Percentiles rank a stretch among this genome's conserved stretches.
Evolutionary conservation across 2,888 invertebrate genomes (phyloP).

Genomic region (Papilio demoleus): DNA sequence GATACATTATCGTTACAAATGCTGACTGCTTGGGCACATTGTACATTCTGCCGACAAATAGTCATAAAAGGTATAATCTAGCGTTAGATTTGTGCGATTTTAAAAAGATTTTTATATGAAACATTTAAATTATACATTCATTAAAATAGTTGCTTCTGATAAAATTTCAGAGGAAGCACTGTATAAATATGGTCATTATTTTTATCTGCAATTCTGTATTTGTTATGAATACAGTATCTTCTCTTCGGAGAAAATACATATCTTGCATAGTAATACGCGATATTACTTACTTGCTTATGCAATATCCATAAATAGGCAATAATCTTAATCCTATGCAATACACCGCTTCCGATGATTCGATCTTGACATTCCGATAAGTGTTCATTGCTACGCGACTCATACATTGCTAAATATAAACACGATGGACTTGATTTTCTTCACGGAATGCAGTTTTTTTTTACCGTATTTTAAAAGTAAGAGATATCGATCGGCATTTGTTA

Average conservation of each 20-base stretch:
- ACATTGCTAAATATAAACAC: constrained; percentile 8
- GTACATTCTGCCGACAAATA: no score
- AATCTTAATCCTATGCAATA: constrained; percentile 29
- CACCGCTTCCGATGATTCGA: constrained; percentile 17
- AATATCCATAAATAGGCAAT: constrained; percentile 22
- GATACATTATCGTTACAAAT: no score
- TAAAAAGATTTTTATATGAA: no score
- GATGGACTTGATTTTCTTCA: constrained; percentile 27
- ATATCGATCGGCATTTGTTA: not conserved
- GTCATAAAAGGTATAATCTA: no score
- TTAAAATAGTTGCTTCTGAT: not conserved
- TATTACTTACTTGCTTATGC: constrained; percentile 5
- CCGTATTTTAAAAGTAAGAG: not conserved
- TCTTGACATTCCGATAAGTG: constrained; percentile 16
- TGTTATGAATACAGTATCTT: not conserved
- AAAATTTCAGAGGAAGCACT: not conserved
- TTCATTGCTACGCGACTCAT: constrained; percentile 22
- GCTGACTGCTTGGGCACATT: no score
- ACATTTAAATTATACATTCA: no score
- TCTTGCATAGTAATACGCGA: constrained; percentile 5
- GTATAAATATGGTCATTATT: not conserved
- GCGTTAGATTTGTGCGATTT: no score
- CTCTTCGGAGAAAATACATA: constrained; percentile 7
- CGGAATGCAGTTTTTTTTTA: constrained; percentile 27
- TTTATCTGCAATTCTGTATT: not conserved